Base-by-base conservation (phyloP, 2,113 vertebrate genomes). In the Fregetta grallaria region DNA sequence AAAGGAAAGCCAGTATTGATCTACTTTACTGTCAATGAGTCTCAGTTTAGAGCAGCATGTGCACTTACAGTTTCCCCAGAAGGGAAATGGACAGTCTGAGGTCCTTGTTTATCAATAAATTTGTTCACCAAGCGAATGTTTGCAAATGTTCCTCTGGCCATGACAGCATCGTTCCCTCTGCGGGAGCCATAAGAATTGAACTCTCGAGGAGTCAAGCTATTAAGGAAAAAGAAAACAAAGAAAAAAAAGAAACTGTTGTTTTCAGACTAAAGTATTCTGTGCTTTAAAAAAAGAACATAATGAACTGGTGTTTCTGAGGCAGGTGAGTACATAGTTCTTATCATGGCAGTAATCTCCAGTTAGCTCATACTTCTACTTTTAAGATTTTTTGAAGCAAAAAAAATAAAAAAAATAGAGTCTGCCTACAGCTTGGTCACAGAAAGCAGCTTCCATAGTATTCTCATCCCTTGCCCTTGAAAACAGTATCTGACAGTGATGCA, bases 151-250 rank as follows among this genome's bases (percentile, higher is more conserved):
- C 99, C 99, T 81, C 99, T 98, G 15, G 98, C 99, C 99, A 99
- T 99, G 76, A 99, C 97, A 9, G 99, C 99, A 9, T 99, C 99
- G 1, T 99, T 99, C 7, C 99, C 99, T 90, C 99, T 98, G 21
- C 99, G 99, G 21, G 99, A 99, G 84, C 99, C 99, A 0, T 99
- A 99, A 0, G 99, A 99, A 96, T 99, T 99, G 97, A 99, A 99
- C 63, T 99, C 99, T 66, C 99, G 98, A 30, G 99, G 98, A 52
- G 97, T 98, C 86, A 99, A 91, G 6, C 99, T 99, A 88, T 88
- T 26, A 56, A 63, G 3, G 19, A 18, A 87, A 88, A 94, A 94
- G 45, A 53, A 76, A 38, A 62, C 3, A 73, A 92, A 55, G 3
- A 2, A 65, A 62, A 53, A 75, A 44, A 27, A 18, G 15, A 32